phyloP scores from a whole-genome alignment of 37 sponge, comb jelly and placozoan genomes.

The Cliona cf. orientalis region DNA sequence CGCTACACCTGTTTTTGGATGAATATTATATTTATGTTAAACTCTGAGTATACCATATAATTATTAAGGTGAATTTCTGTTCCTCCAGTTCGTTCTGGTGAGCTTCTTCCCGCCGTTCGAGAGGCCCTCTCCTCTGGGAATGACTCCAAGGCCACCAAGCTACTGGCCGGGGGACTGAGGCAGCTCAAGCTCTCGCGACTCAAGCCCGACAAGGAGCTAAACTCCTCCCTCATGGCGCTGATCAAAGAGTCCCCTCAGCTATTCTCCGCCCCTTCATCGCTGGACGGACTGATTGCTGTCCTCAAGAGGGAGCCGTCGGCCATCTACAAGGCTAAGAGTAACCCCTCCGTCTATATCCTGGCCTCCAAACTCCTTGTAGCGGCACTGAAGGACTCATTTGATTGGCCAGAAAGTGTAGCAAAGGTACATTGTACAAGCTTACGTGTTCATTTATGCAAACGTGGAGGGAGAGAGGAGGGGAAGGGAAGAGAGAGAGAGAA shows the following conservation, averaged over 20 bases:
- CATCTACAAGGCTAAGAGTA: slow-evolving; percentile 71
- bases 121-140: slow-evolving; percentile 37
- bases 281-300: slow-evolving; percentile 69
- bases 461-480: no score
- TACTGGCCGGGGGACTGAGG: slow-evolving; percentile 54
- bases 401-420: slow-evolving; percentile 89
- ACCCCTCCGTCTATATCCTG: slow-evolving; percentile 61
- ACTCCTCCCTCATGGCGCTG: slow-evolving; percentile 43
- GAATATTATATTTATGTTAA: background rate
- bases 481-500: no score
- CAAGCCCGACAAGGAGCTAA: slow-evolving; percentile 67
- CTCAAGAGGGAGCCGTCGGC: slow-evolving; percentile 61
- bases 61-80: background rate
- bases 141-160: slow-evolving; percentile 19
- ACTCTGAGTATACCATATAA: background rate
- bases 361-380: slow-evolving; percentile 61
- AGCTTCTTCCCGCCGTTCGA: slow-evolving; percentile 48
- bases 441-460: slow-evolving; percentile 4
- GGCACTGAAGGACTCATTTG: slow-evolving; percentile 60
- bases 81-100: slow-evolving; percentile 55
- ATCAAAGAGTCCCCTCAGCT: slow-evolving; percentile 32
- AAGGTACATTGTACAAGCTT: slow-evolving; percentile 45
- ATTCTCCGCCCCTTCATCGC: slow-evolving; percentile 36
- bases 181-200: slow-evolving; percentile 77
- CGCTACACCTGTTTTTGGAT: background rate